Conservation (phyloP, 2,888 invertebrate species). For the Ceraclea dissimilis region DNA sequence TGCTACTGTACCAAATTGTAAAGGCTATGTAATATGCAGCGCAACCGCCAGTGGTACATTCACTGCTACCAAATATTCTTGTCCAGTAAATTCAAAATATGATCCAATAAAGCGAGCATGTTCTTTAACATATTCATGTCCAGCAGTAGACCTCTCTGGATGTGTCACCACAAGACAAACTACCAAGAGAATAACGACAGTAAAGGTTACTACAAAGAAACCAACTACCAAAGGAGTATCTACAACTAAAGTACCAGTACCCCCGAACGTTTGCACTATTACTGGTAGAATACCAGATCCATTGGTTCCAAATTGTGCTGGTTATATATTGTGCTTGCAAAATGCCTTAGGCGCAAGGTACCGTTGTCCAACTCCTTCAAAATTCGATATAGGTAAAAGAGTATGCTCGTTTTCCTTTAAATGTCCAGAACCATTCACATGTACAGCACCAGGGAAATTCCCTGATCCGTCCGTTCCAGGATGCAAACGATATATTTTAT, state of each 20-base stretch:
- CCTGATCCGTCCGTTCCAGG: constrained; percentile 38
- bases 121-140: neutral
- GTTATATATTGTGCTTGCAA: constrained; percentile 11
- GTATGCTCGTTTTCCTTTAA: neutral
- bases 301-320: constrained; percentile 8
- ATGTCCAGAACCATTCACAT: neutral
- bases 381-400: neutral
- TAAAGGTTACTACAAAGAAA: neutral
- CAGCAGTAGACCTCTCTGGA: neutral
- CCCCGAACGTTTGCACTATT: neutral
- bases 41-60: neutral
- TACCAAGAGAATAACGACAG: neutral
- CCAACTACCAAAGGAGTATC: constrained; percentile 3
- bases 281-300: constrained; percentile 12
- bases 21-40: constrained; percentile 1
- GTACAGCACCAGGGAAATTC: constrained; percentile 4
- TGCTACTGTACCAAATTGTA: neutral
- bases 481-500: constrained; percentile 44
- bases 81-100: neutral
- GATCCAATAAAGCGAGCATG: neutral
- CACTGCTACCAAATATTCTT: neutral
- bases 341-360: neutral
- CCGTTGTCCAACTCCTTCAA: constrained; percentile 11
- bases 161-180: constrained; percentile 3
- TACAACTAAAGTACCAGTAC: neutral